Conservation (phyloP, 2,888 invertebrate genomes). For the Dynastes maya region DNA sequence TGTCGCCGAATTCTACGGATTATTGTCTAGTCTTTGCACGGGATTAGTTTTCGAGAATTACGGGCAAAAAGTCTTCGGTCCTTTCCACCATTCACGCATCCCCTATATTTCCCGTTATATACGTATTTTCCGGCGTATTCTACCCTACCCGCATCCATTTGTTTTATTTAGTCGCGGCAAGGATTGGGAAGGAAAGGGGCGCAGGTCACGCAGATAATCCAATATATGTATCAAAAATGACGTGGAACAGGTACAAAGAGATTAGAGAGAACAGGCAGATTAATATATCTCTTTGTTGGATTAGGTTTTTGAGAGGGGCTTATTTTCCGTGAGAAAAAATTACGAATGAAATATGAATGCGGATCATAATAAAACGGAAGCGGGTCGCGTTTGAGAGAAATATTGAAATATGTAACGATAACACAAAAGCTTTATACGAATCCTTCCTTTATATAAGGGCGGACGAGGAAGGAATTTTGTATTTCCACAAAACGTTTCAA, state of each 20-base stretch:
- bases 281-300: conserved; percentile 10
- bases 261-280: conserved; percentile 12
- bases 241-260: conserved; percentile 21
- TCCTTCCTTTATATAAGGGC: too few relatives aligned
- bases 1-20: conserved; percentile 31
- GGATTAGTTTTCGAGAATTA: conserved; percentile 19
- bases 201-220: conserved; percentile 30
- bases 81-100: not conserved
- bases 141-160: conserved; percentile 3
- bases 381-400: too few relatives aligned
- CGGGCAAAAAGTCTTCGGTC: conserved; percentile 28
- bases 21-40: conserved; percentile 27
- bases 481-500: too few relatives aligned
- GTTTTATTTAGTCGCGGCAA: conserved; percentile 17
- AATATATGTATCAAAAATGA: conserved; percentile 34
- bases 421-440: not conserved
- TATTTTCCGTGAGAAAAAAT: conserved; percentile 18
- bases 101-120: too few relatives aligned
- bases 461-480: too few relatives aligned
- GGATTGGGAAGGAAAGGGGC: not conserved
- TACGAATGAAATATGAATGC: conserved; percentile 30
- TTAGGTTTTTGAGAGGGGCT: conserved; percentile 12
- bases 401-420: conserved; percentile 13
- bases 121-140: not conserved
- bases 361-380: not conserved